Evolutionary conservation across 2,113 vertebrate species (phyloP), one percentile per base, ranked within the genome.

Genomic region (Gambusia holbrooki): DNA sequence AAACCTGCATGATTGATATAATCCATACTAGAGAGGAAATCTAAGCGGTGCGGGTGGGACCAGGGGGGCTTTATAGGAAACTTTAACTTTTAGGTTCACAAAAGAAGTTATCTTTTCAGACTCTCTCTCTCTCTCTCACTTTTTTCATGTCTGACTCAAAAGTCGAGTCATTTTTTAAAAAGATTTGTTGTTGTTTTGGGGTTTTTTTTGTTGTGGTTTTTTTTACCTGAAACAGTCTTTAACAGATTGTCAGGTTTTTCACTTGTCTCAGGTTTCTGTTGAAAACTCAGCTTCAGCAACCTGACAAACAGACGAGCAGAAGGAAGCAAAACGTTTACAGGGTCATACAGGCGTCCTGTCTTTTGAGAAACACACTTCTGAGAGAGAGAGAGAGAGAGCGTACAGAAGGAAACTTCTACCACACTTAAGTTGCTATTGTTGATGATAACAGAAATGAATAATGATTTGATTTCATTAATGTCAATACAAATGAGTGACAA

Each of bases 1-100:
- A 93, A 94, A 90, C 88, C 84, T 95, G 94, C 94, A 95, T 94
- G 94, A 94, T 80, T 85, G 93, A 94, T 92, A 89, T 88, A 90
- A 89, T 81, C 85, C 89, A 84, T 92, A 89, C 79, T 86, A 87
- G 90, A 91, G 79, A 90, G 90, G 89, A 89, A 80, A 84, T 82
- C 78, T 88, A 81, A 90, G 86, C 82, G 85, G 91, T 84, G 87
- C 77, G 84, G 89, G 85, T 72, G 89, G 51, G 51, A 58, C 51
- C 84, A 68, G 81, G 73, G 85, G 83, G 89, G 85, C 82, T 87
- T 89, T 87, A 74, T 90, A 88, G 86, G 85, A 84, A 87, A 87
- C 76, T 81, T 37, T 89, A 90, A 81, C 79, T 69, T 89, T 93
- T 86, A 86, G 77, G 85, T 92, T 92, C 85, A 85, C 70, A 83